phyloP scores from a whole-genome alignment of 1,140 invertebrate species.

The Holotrichia oblita region DNA sequence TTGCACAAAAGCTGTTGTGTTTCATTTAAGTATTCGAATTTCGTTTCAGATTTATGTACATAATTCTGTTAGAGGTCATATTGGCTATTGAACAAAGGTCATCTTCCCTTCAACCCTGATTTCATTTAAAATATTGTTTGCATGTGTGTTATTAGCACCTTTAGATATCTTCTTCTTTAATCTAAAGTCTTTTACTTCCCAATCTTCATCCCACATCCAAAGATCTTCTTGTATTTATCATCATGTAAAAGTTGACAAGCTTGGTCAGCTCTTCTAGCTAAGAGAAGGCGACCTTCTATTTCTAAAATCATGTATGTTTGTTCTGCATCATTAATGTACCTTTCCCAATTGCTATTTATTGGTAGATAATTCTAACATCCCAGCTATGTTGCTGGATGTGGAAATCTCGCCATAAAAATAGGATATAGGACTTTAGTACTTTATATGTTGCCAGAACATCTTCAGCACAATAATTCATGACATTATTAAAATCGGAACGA shows the following conservation, averaged over 20 bases:
- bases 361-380: slow-evolving; percentile 97
- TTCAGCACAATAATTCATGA: slow-evolving; percentile 91
- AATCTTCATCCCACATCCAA: slow-evolving; percentile 98
- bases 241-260: slow-evolving; percentile 81
- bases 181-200: slow-evolving; percentile 81
- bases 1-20: slow-evolving; percentile 67
- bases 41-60: slow-evolving; percentile 58
- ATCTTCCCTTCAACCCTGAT: slow-evolving; percentile 41
- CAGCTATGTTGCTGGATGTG: slow-evolving; percentile 93
- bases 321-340: slow-evolving; percentile 84
- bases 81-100: slow-evolving; percentile 40
- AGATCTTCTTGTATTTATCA: slow-evolving; percentile 83
- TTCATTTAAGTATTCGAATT: slow-evolving; percentile 74
- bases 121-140: slow-evolving; percentile 55
- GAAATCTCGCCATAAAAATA: slow-evolving; percentile 88
- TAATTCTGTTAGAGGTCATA: background rate
- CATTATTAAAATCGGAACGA: slow-evolving; percentile 77
- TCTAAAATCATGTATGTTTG: slow-evolving; percentile 86
- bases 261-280: slow-evolving; percentile 86
- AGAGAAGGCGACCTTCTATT: slow-evolving; percentile 80
- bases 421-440: slow-evolving; percentile 83
- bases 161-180: slow-evolving; percentile 66
- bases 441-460: slow-evolving; percentile 90
- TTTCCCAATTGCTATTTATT: slow-evolving; percentile 90
- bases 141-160: background rate